Evolutionary conservation across 1,140 invertebrate species (phyloP).

Genomic region (Panonychus citri): DNA sequence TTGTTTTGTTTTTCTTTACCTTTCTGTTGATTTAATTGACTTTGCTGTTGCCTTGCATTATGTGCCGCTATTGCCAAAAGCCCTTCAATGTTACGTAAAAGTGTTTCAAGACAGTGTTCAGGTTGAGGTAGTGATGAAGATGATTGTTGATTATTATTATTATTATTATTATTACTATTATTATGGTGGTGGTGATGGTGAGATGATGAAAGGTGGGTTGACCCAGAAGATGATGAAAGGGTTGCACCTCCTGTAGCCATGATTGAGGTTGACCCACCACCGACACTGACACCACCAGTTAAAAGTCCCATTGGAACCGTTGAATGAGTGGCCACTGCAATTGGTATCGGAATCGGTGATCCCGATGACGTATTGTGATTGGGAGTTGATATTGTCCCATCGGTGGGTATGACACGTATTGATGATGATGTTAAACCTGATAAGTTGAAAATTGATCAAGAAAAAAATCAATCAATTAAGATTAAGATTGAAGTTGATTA

Average conservation of each 20-base stretch:
- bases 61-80: conserved; percentile 80
- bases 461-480: too few species aligned
- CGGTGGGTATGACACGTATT: background rate
- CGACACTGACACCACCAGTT: too few species aligned
- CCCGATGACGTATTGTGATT: background rate
- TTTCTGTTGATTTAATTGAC: conserved; percentile 87
- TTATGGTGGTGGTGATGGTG: background rate
- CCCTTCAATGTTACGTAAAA: conserved; percentile 79
- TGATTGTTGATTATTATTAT: background rate
- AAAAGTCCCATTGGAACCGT: background rate
- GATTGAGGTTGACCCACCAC: background rate
- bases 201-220: background rate
- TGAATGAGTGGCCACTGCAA: too few species aligned
- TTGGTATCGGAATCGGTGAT: background rate
- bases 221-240: background rate
- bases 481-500: too few species aligned
- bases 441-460: too few species aligned
- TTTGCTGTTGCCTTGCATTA: conserved; percentile 78
- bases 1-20: conserved; percentile 34
- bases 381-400: background rate
- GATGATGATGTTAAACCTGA: background rate
- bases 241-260: background rate
- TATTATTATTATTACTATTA: background rate
- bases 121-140: conserved; percentile 1
- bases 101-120: conserved; percentile 38